Conservation (phyloP, 1,140 invertebrate species). For the Theocolax elegans region DNA sequence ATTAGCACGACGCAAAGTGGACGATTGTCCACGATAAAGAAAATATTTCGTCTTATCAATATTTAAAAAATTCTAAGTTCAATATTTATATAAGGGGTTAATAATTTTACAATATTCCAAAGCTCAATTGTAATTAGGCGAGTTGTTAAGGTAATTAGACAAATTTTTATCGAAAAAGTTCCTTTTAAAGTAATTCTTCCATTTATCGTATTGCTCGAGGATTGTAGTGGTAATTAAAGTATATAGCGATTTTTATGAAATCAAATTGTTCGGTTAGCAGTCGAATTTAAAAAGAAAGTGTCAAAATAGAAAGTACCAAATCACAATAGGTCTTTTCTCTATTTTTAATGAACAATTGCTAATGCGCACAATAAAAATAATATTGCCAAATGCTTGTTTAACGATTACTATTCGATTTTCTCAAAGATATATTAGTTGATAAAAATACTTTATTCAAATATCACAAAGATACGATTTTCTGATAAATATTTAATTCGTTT, state of each 20-base stretch:
- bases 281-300: neutral
- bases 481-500: too few relatives aligned
- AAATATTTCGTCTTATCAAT: too few relatives aligned
- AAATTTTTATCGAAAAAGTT: neutral
- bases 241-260: conserved; percentile 5
- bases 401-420: neutral
- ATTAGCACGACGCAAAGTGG: too few relatives aligned
- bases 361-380: neutral
- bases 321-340: neutral
- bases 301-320: conserved; percentile 8
- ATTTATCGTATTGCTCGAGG: conserved; percentile 13
- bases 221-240: neutral
- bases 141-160: neutral
- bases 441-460: too few relatives aligned
- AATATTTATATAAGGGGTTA: conserved; percentile 4
- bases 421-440: too few relatives aligned
- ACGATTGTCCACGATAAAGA: too few relatives aligned
- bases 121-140: neutral
- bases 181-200: neutral
- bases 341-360: neutral
- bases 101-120: conserved; percentile 3
- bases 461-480: too few relatives aligned
- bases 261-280: conserved; percentile 3
- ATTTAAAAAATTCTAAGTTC: conserved; percentile 14
- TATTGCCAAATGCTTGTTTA: conserved; percentile 5